Base-by-base conservation (phyloP, 2,888 invertebrate genomes). In the Sacculina carcini region DNA sequence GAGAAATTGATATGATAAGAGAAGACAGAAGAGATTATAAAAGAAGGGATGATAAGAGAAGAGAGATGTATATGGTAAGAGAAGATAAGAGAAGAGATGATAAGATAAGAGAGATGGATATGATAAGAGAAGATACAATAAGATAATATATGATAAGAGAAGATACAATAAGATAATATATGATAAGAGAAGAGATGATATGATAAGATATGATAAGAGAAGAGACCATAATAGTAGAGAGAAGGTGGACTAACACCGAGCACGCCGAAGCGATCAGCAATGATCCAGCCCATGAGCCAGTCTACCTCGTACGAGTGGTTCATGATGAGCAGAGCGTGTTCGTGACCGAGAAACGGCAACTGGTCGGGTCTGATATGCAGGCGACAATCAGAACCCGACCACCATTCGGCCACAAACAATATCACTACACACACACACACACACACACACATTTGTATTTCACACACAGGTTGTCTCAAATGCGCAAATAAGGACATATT, bases 231-330 rank as follows among this genome's bases (percentile, higher is more conserved):
- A 24, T 24, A 16, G 28, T 24, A 32, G 48, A 42, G 44, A 10
- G 40, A 32, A 29, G 9, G 24, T 29, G 34, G 55, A 67, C 77
- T 73, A 69, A 84, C 84, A 61, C 89, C 90, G 58, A 92, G 69
- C 57, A 85, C 75, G 58, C 71, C 67, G 58, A 80, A 71, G 59
- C 81, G 71, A 59, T 92, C 87, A 61, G 81, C 77, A 59, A 85
- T 74, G 63, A 87, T 77, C 89, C 89, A 92, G 21, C 89, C 86
- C 66, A 84, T 77, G 0, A 94, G 69, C 92, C 92, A 92, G 66
- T 94, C 94, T 59, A 89, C 78, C 71, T 94, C 92, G 65, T 86
- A 92, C 38, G 79, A 77, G 62, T 94, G 92, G 66, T 94, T 94
- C 83, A 92, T 86, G 49, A 92, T 69, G 48, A 86, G 74, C 61